phyloP scores from a whole-genome alignment of 1,140 invertebrate species.

The Ruditapes philippinarum region DNA sequence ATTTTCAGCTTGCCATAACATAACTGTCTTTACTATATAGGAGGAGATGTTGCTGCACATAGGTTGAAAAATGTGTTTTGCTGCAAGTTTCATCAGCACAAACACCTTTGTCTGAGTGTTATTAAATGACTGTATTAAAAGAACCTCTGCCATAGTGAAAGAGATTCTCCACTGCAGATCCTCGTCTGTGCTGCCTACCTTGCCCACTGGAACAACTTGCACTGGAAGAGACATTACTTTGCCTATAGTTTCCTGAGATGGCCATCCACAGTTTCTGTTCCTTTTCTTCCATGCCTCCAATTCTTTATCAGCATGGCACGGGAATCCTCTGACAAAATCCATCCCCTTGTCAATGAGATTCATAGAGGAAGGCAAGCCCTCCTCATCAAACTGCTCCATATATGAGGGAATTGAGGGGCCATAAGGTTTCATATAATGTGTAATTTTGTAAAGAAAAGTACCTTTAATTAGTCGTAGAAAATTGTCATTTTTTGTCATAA shows the following conservation, averaged over 20 bases:
- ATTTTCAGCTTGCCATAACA: conserved; percentile 32
- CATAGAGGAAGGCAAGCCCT: not conserved
- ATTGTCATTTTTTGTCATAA: conserved; percentile 40
- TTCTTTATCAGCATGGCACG: not conserved
- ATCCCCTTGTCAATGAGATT: not conserved
- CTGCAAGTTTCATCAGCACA: conserved; percentile 33
- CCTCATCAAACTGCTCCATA: not conserved
- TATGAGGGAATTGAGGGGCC: not conserved
- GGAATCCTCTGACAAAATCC: conserved; percentile 14
- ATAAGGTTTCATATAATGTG: not conserved
- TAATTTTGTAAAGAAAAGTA: not conserved
- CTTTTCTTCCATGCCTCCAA: not conserved
- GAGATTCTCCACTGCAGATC: conserved; percentile 48
- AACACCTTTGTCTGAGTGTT: conserved; percentile 24
- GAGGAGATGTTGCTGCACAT: not conserved
- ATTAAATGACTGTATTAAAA: conserved; percentile 20
- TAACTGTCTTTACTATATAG: conserved; percentile 49
- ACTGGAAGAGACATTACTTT: not conserved
- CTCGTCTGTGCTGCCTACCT: not conserved
- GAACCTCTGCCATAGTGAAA: conserved; percentile 19
- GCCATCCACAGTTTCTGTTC: not conserved
- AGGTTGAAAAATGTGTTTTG: not conserved
- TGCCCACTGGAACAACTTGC: conserved; percentile 25
- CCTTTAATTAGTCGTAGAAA: not conserved
- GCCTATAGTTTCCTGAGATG: not conserved